Evolutionary conservation across 2,888 invertebrate species (phyloP).

Genomic region (Drosophila quinaria): DNA sequence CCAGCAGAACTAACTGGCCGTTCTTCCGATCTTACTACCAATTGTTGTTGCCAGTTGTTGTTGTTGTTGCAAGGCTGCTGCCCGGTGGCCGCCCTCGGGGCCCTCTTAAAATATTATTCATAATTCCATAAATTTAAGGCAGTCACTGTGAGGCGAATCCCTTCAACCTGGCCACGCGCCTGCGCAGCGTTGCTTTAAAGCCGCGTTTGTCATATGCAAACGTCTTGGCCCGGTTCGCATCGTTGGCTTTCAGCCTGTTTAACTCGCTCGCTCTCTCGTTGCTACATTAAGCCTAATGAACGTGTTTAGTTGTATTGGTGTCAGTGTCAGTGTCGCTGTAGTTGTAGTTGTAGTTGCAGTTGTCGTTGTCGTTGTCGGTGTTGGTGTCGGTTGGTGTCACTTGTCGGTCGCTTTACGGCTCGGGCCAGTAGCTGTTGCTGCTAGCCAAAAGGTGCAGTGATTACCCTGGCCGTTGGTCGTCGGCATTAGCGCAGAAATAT

Average conservation of each 20-base stretch:
- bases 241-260: conserved; percentile 32
- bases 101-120: conserved; percentile 79
- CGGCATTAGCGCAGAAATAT: conserved; percentile 82
- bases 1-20: conserved; percentile 75
- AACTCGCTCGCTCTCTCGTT: conserved; percentile 15
- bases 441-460: conserved; percentile 71
- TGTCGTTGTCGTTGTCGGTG: conserved; percentile 26
- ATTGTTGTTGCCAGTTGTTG: conserved; percentile 5
- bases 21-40: conserved; percentile 25
- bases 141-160: conserved; percentile 16
- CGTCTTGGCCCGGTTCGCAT: conserved; percentile 58
- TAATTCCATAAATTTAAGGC: conserved; percentile 77
- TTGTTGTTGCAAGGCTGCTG: conserved; percentile 15
- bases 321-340: conserved; percentile 40
- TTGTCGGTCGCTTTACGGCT: conserved; percentile 57
- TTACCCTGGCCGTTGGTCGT: conserved; percentile 60
- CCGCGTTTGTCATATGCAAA: conserved; percentile 78
- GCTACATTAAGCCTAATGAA: conserved; percentile 78
- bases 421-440: conserved; percentile 35
- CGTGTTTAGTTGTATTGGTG: conserved; percentile 73
- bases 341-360: conserved; percentile 15
- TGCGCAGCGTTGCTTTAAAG: conserved; percentile 47
- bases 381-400: conserved; percentile 64
- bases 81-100: conserved; percentile 73
- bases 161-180: conserved; percentile 65